Base-by-base conservation (phyloP, 2,113 vertebrate genomes). In the Tetrao urogallus region DNA sequence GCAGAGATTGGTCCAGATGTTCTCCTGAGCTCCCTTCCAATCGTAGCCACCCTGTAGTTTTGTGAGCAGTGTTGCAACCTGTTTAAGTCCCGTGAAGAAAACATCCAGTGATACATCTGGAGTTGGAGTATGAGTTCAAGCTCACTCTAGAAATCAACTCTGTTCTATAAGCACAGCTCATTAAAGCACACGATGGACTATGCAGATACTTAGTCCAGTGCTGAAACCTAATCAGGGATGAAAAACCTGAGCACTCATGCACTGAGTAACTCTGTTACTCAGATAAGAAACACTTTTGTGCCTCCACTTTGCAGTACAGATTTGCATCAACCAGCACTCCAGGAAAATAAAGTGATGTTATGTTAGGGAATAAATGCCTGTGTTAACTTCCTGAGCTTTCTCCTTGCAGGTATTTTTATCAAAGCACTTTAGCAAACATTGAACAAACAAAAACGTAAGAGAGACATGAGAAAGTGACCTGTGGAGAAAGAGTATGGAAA, bases 281-380 rank as follows among this genome's bases (percentile, higher is more conserved):
- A 47, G 24, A 5, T 42, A 27, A 60, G 57, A 57, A 73, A 72
- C 6, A 5, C 27, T 84, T 61, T 6, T 8, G 3, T 69, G 50
- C 65, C 50, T 90, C 13, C 18, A 20, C 43, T 73, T 84, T n/a
- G 24, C 21, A 82, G 50, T 45, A 40, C n/a, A 82, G 18, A 38
- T 27, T 57, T 30, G 58, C 36, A 71, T 8, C 47, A 65, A 60
- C 1, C 11, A 86, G 21, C 6, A 21, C 1, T 1, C 10, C 67
- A 82, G 25, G 15, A 88, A 92, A 72, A 73, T 7, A 79, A 66
- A 54, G 13, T 22, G 34, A 43, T 28, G 21, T 6, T 57, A 3
- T 27, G 18, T 74, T 61, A 61, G 25, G 11, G 42, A 15, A 71
- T 30, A 66, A 25, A 25, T 43, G 4, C 3, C 14, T 0, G 0